Evolutionary conservation across 2,888 invertebrate genomes (phyloP).

Genomic region (Trissolcus japonicus): DNA sequence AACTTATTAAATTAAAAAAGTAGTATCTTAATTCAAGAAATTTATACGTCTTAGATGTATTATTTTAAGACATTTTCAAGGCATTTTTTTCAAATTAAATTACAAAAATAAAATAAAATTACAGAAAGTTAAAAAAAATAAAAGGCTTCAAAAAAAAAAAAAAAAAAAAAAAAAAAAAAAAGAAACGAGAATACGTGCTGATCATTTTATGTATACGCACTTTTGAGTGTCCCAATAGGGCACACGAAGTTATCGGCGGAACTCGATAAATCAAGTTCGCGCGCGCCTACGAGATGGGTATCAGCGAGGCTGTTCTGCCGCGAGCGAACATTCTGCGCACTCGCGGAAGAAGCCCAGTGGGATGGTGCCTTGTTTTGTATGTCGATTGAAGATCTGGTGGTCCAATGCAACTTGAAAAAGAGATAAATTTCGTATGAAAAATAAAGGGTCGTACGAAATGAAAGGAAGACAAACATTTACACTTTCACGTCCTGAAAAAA

Average conservation of each 20-base stretch:
- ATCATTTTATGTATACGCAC: constrained; percentile 55
- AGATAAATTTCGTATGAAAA: constrained; percentile 8
- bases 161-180: constrained; percentile 7
- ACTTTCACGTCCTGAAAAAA: neutral
- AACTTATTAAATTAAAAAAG: no score
- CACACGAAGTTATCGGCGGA: constrained; percentile 63
- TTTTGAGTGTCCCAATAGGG: constrained; percentile 42
- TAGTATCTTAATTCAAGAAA: no score
- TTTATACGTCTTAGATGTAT: no score
- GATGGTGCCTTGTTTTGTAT: constrained; percentile 32
- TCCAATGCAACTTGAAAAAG: constrained; percentile 13
- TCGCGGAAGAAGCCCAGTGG: constrained; percentile 47
- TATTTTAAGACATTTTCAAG: no score
- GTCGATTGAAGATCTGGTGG: constrained; percentile 20
- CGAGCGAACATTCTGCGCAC: constrained; percentile 31
- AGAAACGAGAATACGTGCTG: constrained; percentile 40
- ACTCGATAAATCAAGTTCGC: constrained; percentile 70
- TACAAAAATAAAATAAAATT: no score
- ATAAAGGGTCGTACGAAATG: constrained; percentile 1
- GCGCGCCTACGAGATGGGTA: constrained; percentile 67
- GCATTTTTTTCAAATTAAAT: no score
- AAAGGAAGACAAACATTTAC: constrained; percentile 4
- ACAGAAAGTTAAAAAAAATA: neutral
- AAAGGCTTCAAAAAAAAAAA: neutral
- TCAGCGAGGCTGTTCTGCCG: constrained; percentile 53